Base-by-base conservation (phyloP, 2,888 invertebrate species). In the Oscheius onirici region DNA sequence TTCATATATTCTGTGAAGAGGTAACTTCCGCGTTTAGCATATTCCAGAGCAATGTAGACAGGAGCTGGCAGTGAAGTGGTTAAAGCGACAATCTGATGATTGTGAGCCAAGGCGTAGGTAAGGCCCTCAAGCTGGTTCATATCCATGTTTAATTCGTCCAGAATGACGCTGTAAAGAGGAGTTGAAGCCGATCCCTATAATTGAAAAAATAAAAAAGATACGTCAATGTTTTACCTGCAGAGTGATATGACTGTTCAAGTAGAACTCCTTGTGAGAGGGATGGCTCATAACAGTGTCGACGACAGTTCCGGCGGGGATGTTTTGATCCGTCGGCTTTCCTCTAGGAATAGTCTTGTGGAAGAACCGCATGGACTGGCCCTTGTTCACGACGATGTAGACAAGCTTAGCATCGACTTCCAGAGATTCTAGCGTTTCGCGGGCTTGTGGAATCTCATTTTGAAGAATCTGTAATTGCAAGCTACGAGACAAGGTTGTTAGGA, bases 111-210 rank as follows among this genome's bases (percentile, higher is more conserved):
- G 0, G 72, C 68, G 60, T 78, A 77, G 8, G 84, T 79, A 26
- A 83, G 24, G 15, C 69, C 70, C 65, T 86, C 78, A 22, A 84
- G 61, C n/a, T 76, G 71, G 49, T 81, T 76, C 79, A 84, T 72
- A 3, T 66, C 22, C 11, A 76, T 67, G 13, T 72, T 68, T 15
- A 44, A 60, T 26, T 85, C 84, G 49, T 85, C 80, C 17, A 71
- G 54, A 44, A 85, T 52, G 0, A 86, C 79, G 0, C 83, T 83
- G 72, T 86, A 86, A 1, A 77, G 65, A 10, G 86, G 84, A 6
- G 81, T 80, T 26, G 74, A 76, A 3, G 84, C 84, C 3, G 83
- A 78, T 15, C 86, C 86, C 84, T 86, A 63, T 8, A 78, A 70
- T 43, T 28, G 3, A 51, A 34, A 41, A 17, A 15, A 5, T 2